Evolutionary conservation across 2,113 vertebrate genomes (phyloP).

Genomic region (Zosterops borbonicus): DNA sequence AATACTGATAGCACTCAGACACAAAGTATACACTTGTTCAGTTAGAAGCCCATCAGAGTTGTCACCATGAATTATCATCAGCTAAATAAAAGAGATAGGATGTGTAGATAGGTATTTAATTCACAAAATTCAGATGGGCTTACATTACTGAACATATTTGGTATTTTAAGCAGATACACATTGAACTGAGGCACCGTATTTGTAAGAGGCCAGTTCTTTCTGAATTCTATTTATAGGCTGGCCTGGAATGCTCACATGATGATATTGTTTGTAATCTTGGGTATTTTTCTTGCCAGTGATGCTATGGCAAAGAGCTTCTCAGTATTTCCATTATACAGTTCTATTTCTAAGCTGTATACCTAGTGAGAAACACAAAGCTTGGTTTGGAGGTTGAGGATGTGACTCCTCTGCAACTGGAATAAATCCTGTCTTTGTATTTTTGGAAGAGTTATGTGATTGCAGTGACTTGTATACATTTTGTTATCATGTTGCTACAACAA

Average conservation of each 20-base stretch:
- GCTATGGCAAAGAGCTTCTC: conserved; percentile 32
- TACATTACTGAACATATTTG: not conserved
- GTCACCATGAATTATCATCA: not conserved
- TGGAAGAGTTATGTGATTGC: not conserved
- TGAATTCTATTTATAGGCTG: conserved; percentile 40
- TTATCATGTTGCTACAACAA: conserved; percentile 44
- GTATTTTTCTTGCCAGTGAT: conserved; percentile 39
- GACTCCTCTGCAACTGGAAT: not conserved
- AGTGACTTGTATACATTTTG: not conserved
- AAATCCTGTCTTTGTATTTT: not conserved
- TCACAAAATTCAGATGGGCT: not conserved
- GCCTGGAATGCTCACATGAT: conserved; percentile 37
- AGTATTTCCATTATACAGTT: conserved; percentile 23
- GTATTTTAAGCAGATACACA: not conserved
- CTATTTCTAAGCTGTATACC: not conserved
- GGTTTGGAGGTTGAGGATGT: not conserved
- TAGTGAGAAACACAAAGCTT: not conserved
- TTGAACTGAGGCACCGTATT: not conserved
- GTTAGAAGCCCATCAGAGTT: not conserved
- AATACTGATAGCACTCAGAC: not conserved
- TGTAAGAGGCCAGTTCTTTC: conserved; percentile 30
- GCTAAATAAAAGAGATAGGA: not conserved
- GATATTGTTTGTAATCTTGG: conserved; percentile 42
- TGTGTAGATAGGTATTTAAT: not conserved
- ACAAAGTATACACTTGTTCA: not conserved